Conservation (phyloP, 2,113 vertebrate species). For the Hoplias malabaricus region DNA sequence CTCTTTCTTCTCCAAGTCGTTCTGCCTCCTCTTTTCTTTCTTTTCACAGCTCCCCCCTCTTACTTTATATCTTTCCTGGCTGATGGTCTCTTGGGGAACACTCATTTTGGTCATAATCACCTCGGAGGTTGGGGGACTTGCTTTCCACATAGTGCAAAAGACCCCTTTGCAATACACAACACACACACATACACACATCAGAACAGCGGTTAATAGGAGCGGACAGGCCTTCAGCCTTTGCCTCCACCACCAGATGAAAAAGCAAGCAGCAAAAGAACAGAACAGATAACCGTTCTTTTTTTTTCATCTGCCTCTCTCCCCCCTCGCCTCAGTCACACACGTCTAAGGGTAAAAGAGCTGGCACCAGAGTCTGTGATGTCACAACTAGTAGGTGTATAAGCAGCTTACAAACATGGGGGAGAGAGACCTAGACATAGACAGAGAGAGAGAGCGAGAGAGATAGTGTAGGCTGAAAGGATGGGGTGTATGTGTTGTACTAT, state of each 20-base stretch:
- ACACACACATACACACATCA: constrained; percentile 30
- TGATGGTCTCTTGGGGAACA: constrained; percentile 70
- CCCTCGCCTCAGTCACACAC: constrained; percentile 8
- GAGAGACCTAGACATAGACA: constrained; percentile 59
- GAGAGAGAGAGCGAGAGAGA: constrained; percentile 51
- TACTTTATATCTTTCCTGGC: constrained; percentile 61
- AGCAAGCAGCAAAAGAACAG: constrained; percentile 61
- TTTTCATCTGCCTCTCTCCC: constrained; percentile 50
- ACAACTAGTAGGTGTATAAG: constrained; percentile 78
- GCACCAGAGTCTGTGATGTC: constrained; percentile 69
- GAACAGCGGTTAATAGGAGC: constrained; percentile 71
- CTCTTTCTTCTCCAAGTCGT: not conserved
- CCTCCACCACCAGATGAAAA: constrained; percentile 59
- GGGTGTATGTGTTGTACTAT: constrained; percentile 12
- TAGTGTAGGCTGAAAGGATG: constrained; percentile 25
- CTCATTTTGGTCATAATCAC: constrained; percentile 76
- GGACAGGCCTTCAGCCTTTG: constrained; percentile 72
- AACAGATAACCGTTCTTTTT: constrained; percentile 67
- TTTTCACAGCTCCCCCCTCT: constrained; percentile 48
- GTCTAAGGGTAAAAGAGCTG: constrained; percentile 58
- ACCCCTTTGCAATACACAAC: constrained; percentile 52
- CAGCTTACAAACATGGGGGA: constrained; percentile 71
- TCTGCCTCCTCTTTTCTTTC: constrained; percentile 47
- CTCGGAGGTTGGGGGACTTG: constrained; percentile 73
- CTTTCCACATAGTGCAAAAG: constrained; percentile 68